Percentiles rank a stretch among this genome's conserved stretches.
Conservation (phyloP, 2,113 vertebrate genomes). For the Crotalus viridis region DNA sequence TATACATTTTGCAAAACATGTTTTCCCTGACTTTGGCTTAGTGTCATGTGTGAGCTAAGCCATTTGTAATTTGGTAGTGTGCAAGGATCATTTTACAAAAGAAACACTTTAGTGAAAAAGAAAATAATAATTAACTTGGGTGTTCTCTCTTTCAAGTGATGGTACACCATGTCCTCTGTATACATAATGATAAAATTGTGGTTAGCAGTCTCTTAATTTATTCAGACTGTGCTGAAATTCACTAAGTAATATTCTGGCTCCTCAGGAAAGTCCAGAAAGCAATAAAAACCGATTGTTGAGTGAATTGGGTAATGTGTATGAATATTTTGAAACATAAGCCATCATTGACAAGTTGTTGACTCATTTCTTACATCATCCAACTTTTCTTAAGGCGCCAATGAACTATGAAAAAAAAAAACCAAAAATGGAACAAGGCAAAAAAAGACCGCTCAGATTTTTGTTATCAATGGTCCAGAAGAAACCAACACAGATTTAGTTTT, state of each 20-base stretch:
- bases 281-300: constrained; percentile 9
- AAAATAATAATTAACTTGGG: not conserved
- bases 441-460: not conserved
- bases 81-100: not conserved
- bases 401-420: not conserved
- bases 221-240: not conserved
- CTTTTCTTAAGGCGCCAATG: not conserved
- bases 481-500: not conserved
- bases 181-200: not conserved
- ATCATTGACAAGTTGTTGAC: not conserved
- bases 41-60: not conserved
- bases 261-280: not conserved
- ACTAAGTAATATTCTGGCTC: constrained; percentile 24
- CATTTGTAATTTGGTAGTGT: not conserved
- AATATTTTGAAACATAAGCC: not conserved
- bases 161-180: not conserved
- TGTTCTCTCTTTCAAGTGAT: not conserved
- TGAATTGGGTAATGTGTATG: not conserved
- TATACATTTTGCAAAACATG: not conserved
- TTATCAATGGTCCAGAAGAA: not conserved
- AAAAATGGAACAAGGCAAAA: not conserved
- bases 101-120: not conserved
- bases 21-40: not conserved
- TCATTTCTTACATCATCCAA: constrained; percentile 14
- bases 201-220: not conserved